phyloP scores from a whole-genome alignment of 1,140 invertebrate species.

The Wiebesia pumilae region DNA sequence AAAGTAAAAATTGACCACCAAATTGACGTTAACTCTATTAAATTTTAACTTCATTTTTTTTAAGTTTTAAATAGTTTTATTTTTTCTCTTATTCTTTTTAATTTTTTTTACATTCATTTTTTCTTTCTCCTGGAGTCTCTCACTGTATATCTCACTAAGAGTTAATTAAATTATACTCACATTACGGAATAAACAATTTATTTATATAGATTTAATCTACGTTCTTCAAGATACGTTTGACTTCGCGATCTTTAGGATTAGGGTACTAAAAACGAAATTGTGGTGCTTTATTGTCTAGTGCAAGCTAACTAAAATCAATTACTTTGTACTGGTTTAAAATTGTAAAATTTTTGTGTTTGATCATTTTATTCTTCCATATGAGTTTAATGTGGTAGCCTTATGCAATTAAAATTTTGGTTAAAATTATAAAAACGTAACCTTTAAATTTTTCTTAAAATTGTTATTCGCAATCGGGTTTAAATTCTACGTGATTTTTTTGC shows the following conservation, averaged over 20 bases:
- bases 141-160: too few species aligned
- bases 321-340: too few species aligned
- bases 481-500: not conserved
- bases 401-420: not conserved
- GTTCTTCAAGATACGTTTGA: too few species aligned
- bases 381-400: not conserved
- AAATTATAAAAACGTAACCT: conserved; percentile 35
- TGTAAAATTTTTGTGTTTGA: too few species aligned
- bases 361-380: not conserved
- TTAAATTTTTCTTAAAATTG: conserved; percentile 4
- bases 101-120: conserved; percentile 3
- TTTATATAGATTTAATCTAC: too few species aligned
- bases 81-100: conserved; percentile 23
- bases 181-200: too few species aligned
- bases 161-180: too few species aligned
- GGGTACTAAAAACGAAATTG: too few species aligned
- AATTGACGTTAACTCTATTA: conserved; percentile 47
- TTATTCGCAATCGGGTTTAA: not conserved
- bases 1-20: conserved; percentile 47
- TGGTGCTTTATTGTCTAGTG: too few species aligned
- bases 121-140: not conserved
- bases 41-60: not conserved
- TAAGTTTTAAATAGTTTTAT: not conserved
- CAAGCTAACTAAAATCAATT: too few species aligned
- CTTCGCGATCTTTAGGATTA: too few species aligned